A percentile compares a stretch with the other conserved stretches of the same genome.
These are phyloP conservation scores for Labeo rohita DNA, from an alignment of 2,113 vertebrate genomes.

Conservation along the genomic window DNA sequence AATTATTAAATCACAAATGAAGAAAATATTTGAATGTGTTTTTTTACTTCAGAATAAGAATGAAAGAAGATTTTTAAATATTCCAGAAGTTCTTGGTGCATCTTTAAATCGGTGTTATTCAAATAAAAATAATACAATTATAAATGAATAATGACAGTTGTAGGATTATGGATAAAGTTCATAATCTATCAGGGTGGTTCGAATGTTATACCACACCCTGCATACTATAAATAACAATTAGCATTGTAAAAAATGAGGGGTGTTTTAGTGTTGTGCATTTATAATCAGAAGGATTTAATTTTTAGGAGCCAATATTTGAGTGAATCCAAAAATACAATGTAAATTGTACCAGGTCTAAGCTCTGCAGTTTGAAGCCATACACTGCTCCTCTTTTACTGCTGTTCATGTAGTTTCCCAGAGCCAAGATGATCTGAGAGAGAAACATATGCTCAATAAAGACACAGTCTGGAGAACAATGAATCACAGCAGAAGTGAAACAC, in stretches of 20 bases:
- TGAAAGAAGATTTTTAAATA: neutral
- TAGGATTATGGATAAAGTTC: too few relatives aligned
- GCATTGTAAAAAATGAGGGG: neutral
- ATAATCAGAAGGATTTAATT: neutral
- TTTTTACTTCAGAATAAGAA: neutral
- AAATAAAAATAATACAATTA: too few relatives aligned
- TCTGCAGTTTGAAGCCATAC: slow-evolving; percentile 98
- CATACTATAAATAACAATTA: neutral
- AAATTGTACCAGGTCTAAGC: slow-evolving; percentile 88
- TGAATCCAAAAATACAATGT: neutral
- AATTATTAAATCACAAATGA: neutral
- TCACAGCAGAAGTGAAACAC: neutral
- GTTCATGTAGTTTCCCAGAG: slow-evolving; percentile 99
- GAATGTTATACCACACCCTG: neutral
- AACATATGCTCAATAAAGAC: neutral
- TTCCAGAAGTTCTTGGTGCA: neutral
- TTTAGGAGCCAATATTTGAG: neutral
- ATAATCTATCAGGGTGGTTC: neutral
- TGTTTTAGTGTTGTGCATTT: neutral
- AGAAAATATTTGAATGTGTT: neutral
- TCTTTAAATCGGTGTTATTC: neutral
- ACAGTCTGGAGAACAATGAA: neutral
- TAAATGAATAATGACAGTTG: too few relatives aligned
- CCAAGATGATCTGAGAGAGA: slow-evolving; percentile 89
- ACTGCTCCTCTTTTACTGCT: slow-evolving; percentile 98